Base-by-base conservation (phyloP, 1,140 invertebrate genomes). In the Drosophila burlai region DNA sequence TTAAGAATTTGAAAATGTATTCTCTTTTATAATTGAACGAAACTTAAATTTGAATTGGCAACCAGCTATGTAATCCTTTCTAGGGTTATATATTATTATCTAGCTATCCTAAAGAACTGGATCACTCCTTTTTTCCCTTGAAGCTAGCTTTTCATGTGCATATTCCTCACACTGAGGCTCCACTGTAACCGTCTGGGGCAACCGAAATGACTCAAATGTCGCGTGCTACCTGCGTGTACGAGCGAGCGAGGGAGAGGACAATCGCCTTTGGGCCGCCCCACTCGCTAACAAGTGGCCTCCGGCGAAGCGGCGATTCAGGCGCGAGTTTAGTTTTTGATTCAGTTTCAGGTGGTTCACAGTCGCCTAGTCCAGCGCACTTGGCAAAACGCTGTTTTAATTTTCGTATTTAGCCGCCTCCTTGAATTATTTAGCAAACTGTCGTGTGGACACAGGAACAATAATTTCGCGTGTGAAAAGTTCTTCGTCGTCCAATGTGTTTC, bases 271-370 rank as follows among this genome's bases (percentile, higher is more conserved):
- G 61, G 63, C 54, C 21, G 34, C 54, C 36, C 75, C 69, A 47
- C 50, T 76, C 80, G 65, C 81, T 81, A 76, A 84, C 84, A 87
- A 87, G 85, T 87, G 84, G 84, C 77, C 84, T 61, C 60, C 50
- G 61, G 66, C 54, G 46, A 47, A 60, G 72, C 62, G 45, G 63
- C 46, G 55, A 34, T 61, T 78, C 38, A 34, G 73, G 62, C 60
- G 58, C 64, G 54, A 61, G 77, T 83, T 83, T 34, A 74, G 85
- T 84, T 89, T 87, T 83, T 75, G 68, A 50, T 81, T 90, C 52
- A 78, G 78, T 89, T 87, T 79, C 84, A 72, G 31, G 63, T 65
- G 74, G 68, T 75, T 76, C 71, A 68, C 49, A 84, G 71, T 64
- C 16, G 40, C 58, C 55, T 13, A 69, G 38, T 61, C 57, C 54